Base-by-base conservation (phyloP, 2,113 vertebrate species). In the Toxostoma redivivum region DNA sequence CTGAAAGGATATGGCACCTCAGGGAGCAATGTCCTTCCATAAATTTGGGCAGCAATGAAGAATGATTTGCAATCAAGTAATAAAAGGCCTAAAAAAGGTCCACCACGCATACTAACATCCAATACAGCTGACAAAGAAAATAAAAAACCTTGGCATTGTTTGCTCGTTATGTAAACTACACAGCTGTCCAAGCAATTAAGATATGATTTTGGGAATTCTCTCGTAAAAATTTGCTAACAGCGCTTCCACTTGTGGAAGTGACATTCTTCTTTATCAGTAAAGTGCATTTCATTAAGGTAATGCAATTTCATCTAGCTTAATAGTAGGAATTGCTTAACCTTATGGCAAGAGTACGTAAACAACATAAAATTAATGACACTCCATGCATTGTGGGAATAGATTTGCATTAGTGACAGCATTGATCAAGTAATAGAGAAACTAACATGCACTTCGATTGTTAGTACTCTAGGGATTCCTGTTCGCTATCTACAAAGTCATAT, bases 51-150 rank as follows among this genome's bases (percentile, higher is more conserved):
- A 98, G 98, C 98, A 98, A 98, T 98, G 98, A 98, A 98, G 98
- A 98, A 98, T 98, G 98, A 98, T 98, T 98, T 98, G 98, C 98
- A 98, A 98, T 98, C 98, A 98, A 98, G 98, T 98, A 98, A 98
- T 98, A 98, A 98, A 98, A 98, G 97, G 97, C 98, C 97, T 97
- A 86, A 97, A 98, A 98, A 98, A 98, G 97, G 98, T 98, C 98
- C 97, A 97, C 97, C 97, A 98, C 97, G 98, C 98, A 98, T 98
- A 98, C 97, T 98, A 98, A 98, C 97, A 98, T 98, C 95, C 97
- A 97, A 97, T 98, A 97, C 95, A 98, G 97, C 97, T 98, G 98
- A 98, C 98, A 98, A 98, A 98, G 97, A 97, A 98, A 98, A 98
- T 98, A 98, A 98, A 98, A 98, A 98, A 98, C 97, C 97, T 98